Evolutionary conservation across 2,888 invertebrate species (phyloP).

Genomic region (Leptinotarsa haldemani): DNA sequence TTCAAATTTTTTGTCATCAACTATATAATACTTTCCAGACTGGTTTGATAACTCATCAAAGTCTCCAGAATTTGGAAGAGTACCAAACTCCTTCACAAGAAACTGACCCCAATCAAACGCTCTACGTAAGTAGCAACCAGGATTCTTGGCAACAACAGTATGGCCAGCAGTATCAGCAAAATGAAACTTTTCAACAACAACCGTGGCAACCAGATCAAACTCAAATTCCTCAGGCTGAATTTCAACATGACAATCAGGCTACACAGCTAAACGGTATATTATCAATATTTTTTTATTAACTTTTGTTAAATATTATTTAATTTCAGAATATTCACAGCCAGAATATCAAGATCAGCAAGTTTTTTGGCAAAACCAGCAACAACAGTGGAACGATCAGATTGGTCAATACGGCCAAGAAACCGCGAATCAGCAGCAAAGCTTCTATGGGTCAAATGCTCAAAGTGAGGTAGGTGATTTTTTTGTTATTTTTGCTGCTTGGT

Average conservation of each 20-base stretch:
- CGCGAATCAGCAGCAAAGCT: constrained; percentile 54
- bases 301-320: constrained; percentile 34
- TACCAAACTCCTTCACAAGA: constrained; percentile 30
- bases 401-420: constrained; percentile 56
- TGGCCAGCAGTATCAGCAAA: constrained; percentile 53
- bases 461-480: constrained; percentile 58
- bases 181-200: constrained; percentile 35
- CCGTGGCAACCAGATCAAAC: constrained; percentile 57
- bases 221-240: constrained; percentile 41
- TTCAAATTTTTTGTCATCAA: no score
- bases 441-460: constrained; percentile 60
- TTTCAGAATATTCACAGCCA: constrained; percentile 46
- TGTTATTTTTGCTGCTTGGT: constrained; percentile 9
- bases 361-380: constrained; percentile 56
- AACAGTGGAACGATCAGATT: constrained; percentile 52
- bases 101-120: constrained; percentile 38
- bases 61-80: constrained; percentile 36
- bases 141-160: constrained; percentile 55
- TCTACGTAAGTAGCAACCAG: constrained; percentile 44
- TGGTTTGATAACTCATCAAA: constrained; percentile 60
- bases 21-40: constrained; percentile 50
- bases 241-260: constrained; percentile 47
- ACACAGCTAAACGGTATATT: constrained; percentile 39
- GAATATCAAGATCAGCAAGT: constrained; percentile 54
- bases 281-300: constrained; percentile 48